These are phyloP conservation scores for Tenrec ecaudatus DNA, from an alignment of 2,113 vertebrate species.

Conservation along the genomic window DNA sequence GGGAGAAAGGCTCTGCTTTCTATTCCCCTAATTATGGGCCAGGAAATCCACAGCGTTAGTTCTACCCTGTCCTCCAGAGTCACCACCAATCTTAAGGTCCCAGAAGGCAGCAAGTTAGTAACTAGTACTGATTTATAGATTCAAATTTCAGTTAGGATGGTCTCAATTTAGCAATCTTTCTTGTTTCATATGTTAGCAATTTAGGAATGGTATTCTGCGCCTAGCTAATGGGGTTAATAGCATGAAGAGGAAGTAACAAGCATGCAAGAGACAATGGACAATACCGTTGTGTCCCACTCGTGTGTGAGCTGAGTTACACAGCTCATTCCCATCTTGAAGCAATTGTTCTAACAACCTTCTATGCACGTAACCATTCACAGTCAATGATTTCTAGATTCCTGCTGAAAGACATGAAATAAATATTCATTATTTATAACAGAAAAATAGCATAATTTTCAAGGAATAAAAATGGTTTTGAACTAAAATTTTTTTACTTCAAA, in stretches of 20 bases:
- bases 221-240: slow-evolving; percentile 6
- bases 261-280: not conserved
- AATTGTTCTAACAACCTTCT: not conserved
- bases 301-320: not conserved
- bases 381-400: slow-evolving; percentile 7
- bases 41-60: no score
- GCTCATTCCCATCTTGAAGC: slow-evolving; percentile 15
- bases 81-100: no score
- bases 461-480: not conserved
- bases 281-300: not conserved
- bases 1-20: no score
- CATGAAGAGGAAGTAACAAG: not conserved
- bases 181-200: slow-evolving; percentile 5
- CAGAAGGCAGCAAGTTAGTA: no score
- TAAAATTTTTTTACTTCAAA: not conserved
- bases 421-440: slow-evolving; percentile 37
- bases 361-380: slow-evolving; percentile 17
- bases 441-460: slow-evolving; percentile 43
- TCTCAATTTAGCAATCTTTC: not conserved
- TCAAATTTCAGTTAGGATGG: not conserved
- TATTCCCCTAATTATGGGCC: no score
- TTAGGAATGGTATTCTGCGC: not conserved
- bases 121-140: not conserved
- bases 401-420: slow-evolving; percentile 4
- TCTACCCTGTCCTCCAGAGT: no score